A percentile compares a stretch with the other conserved stretches of the same genome.
phyloP scores from a whole-genome alignment of 2,888 invertebrate species.

The Lasioglossum pauxillum region DNA sequence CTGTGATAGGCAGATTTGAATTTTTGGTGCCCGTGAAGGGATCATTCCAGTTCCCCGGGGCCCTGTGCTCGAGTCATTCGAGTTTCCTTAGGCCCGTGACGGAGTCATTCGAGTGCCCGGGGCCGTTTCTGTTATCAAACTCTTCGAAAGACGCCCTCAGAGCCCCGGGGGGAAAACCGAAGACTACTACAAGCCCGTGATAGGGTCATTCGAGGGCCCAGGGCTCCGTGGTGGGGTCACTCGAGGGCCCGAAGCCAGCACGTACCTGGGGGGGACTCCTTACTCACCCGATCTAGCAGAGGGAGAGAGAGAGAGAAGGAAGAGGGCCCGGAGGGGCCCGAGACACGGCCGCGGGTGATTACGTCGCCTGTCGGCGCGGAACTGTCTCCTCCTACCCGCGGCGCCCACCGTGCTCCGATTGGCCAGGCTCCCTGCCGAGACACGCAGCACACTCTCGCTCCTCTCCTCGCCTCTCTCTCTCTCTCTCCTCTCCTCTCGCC shows the following conservation, averaged over 20 bases:
- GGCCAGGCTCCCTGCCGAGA: slow-evolving; percentile 75
- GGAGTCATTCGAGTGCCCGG: no score
- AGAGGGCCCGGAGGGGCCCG: slow-evolving; percentile 72
- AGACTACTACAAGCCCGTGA: not conserved
- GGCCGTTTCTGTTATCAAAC: not conserved
- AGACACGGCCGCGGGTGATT: slow-evolving; percentile 82
- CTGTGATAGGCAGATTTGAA: no score
- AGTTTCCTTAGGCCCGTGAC: no score
- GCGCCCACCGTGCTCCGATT: slow-evolving; percentile 81
- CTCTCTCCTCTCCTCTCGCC: slow-evolving; percentile 41
- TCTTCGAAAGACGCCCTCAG: not conserved
- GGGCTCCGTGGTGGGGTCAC: slow-evolving; percentile 44
- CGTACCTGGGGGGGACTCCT: slow-evolving; percentile 52
- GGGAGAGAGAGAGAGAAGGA: slow-evolving; percentile 49
- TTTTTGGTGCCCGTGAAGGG: no score
- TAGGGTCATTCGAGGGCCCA: not conserved
- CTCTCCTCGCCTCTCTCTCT: slow-evolving; percentile 61
- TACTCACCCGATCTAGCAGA: slow-evolving; percentile 31
- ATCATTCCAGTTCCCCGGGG: no score
- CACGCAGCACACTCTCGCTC: slow-evolving; percentile 60
- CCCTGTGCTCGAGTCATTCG: no score
- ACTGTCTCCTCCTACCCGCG: slow-evolving; percentile 83
- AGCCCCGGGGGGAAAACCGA: not conserved
- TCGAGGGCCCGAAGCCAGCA: slow-evolving; percentile 32
- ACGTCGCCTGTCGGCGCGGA: slow-evolving; percentile 83